These are phyloP conservation scores for Chrysemys picta DNA, from an alignment of 2,113 vertebrate species.

Conservation along the genomic window DNA sequence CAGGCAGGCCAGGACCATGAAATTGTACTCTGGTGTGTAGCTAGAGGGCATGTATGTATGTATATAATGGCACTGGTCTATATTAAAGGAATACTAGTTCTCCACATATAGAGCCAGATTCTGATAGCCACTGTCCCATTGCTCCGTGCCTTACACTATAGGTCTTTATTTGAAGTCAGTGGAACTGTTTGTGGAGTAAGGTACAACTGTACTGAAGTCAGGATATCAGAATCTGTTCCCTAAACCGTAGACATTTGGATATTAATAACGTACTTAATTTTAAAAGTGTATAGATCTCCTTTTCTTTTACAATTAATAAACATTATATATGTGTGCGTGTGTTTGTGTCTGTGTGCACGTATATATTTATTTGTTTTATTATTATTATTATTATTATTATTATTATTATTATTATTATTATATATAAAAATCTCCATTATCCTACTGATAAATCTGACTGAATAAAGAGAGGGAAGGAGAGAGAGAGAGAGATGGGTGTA, in stretches of 20 bases:
- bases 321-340: not conserved
- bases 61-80: not conserved
- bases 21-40: fast-evolving
- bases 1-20: fast-evolving
- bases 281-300: not conserved
- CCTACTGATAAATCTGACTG: not conserved
- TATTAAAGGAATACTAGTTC: not conserved
- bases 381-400: not conserved
- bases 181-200: not conserved
- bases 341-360: not conserved
- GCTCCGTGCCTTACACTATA: not conserved
- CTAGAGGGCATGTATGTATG: fast-evolving
- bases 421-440: not conserved
- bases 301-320: not conserved
- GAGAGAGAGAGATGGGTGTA: too few relatives aligned
- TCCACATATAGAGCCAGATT: not conserved
- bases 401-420: not conserved
- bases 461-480: not conserved
- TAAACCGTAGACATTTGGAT: not conserved
- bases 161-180: not conserved
- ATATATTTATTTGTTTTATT: not conserved
- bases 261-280: not conserved
- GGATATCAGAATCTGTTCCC: not conserved
- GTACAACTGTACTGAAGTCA: not conserved
- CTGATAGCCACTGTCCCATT: too few relatives aligned